Evolutionary conservation across 2,113 vertebrate species (phyloP), one percentile per base, ranked within the genome.

Genomic region (Mormyrus lacerda): DNA sequence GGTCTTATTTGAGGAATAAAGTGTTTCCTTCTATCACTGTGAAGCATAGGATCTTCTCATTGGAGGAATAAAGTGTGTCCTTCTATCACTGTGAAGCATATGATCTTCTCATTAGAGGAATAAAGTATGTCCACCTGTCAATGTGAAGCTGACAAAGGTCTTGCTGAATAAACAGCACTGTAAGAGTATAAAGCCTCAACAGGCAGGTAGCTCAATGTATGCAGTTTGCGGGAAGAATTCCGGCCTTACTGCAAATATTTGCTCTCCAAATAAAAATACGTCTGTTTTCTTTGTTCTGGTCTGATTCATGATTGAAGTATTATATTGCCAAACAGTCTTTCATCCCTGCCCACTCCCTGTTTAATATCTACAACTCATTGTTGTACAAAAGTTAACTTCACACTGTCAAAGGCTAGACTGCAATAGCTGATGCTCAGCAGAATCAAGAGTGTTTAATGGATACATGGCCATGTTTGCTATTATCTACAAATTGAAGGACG

Each of bases 181-280:
- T 42, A 79, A 42, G 31, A 39, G 31, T 17, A 76, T 39, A 76
- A 35, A 76, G 4, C 4, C n/a, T 21, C 21, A 85, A 5, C 44
- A 13, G 24, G 3, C n/a, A n/a, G 45, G 44, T 48, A 47, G n/a
- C 44, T 31, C 61, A 69, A 13, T 48, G 44, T 85, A 50, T 11
- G 24, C 21, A 15, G 45, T 50, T 15, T 85, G 83, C 83, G 27
- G 44, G 47, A 39, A 85, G n/a, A 50, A 85, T 50, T 31, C 83
- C 10, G 15, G 35, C 47, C 24, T 15, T 31, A 27, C 83, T 15
- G 47, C 83, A 85, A 50, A 50, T 85, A 50, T 85, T 85, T 45
- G 83, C 83, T 85, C 83, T 85, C 47, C 83, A 85, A 85, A 85
- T 85, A 85, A 31, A 85, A 50, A 24, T 27, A 85, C 5, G 83